Evolutionary conservation across 2,113 vertebrate species (phyloP).

Genomic region (Nothobranchius furzeri): DNA sequence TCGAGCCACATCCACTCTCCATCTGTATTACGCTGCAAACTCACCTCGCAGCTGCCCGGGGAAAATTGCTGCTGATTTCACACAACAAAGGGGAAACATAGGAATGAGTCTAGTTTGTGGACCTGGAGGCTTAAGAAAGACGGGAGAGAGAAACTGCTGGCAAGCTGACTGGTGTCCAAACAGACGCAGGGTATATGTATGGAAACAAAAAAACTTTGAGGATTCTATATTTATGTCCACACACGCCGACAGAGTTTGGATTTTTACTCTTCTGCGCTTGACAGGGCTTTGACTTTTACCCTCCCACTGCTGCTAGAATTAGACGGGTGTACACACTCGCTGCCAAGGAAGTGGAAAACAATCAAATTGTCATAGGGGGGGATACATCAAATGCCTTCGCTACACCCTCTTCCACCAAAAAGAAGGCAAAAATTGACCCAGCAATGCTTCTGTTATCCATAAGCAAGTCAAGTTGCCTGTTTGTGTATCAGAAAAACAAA

Average conservation of each 20-base stretch:
- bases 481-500: slow-evolving; percentile 70
- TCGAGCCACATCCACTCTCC: slow-evolving; percentile 28
- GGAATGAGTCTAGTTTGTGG: slow-evolving; percentile 47
- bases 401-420: slow-evolving; percentile 39
- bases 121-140: slow-evolving; percentile 41
- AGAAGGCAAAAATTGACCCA: slow-evolving; percentile 29
- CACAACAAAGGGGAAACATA: slow-evolving; percentile 23
- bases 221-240: slow-evolving; percentile 56
- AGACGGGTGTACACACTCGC: slow-evolving; percentile 34
- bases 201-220: slow-evolving; percentile 40
- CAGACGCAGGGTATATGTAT: slow-evolving; percentile 40
- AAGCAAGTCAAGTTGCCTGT: slow-evolving; percentile 61
- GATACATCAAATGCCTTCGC: slow-evolving; percentile 53
- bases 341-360: slow-evolving; percentile 62
- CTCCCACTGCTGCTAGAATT: slow-evolving; percentile 56
- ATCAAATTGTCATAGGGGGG: slow-evolving; percentile 63
- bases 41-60: slow-evolving; percentile 44
- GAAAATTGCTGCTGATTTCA: slow-evolving; percentile 61
- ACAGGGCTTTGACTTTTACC: slow-evolving; percentile 59
- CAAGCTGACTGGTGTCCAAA: slow-evolving; percentile 59
- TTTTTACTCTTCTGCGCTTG: slow-evolving; percentile 61
- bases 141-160: slow-evolving; percentile 32
- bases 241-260: slow-evolving; percentile 58
- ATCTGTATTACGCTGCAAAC: slow-evolving; percentile 61
- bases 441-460: slow-evolving; percentile 58